A percentile compares a stretch with the other conserved stretches of the same genome.
Evolutionary conservation across 1,140 invertebrate species (phyloP).

Genomic region (Hycleus phaleratus): DNA sequence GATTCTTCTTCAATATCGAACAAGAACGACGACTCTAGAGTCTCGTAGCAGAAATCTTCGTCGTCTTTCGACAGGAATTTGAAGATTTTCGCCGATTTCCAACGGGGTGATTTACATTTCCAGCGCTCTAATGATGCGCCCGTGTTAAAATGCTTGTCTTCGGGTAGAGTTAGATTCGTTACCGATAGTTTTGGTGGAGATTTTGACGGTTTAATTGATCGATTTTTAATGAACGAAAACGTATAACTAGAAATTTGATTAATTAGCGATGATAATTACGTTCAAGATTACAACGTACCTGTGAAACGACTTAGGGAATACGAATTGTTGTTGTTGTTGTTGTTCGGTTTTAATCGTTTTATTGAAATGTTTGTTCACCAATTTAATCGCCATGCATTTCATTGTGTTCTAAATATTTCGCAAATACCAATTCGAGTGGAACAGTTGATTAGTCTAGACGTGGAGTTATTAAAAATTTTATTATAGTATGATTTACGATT

Average conservation of each 20-base stretch:
- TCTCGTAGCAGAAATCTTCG: slow-evolving; percentile 9
- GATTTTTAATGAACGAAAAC: neutral
- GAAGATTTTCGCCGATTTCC: slow-evolving; percentile 9
- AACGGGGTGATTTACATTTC: slow-evolving; percentile 14
- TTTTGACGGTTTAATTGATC: neutral
- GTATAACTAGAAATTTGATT: neutral
- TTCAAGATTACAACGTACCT: neutral
- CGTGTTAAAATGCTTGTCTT: slow-evolving; percentile 9
- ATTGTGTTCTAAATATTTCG: neutral
- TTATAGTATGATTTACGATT: slow-evolving; percentile 16
- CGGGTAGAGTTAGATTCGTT: slow-evolving; percentile 1
- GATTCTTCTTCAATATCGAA: neutral
- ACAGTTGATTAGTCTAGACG: slow-evolving; percentile 11
- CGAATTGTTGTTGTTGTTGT: too few species aligned
- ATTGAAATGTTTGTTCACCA: neutral
- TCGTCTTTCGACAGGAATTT: slow-evolving; percentile 3
- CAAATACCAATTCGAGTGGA: slow-evolving; percentile 1
- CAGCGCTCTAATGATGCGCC: slow-evolving; percentile 16
- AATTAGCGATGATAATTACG: neutral
- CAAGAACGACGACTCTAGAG: neutral
- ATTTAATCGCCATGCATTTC: slow-evolving; percentile 6
- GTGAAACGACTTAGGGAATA: neutral
- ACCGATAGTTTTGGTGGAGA: neutral
- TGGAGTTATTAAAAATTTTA: slow-evolving; percentile 14
- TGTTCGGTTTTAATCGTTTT: neutral